Conservation (phyloP, 2,113 vertebrate genomes). For the Cephalopterus ornatus region DNA sequence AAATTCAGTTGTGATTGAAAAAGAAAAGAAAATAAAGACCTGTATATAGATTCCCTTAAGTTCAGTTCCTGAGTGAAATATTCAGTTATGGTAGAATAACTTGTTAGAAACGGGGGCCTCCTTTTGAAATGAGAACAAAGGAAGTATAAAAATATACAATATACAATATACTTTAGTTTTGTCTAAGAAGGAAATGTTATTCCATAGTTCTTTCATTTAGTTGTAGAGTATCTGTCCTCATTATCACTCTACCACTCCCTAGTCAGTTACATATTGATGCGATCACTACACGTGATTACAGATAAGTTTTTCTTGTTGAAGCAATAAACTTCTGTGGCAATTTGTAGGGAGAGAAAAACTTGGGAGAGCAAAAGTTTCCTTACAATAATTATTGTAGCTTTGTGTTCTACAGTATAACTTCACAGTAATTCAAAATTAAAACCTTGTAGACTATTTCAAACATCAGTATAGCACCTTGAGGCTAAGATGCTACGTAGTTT, state of each 20-base stretch:
- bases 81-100: background rate
- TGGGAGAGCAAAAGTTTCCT: background rate
- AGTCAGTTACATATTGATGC: background rate
- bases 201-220: background rate
- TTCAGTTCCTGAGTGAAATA: background rate
- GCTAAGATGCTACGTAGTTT: background rate
- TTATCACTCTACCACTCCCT: background rate
- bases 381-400: background rate
- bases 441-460: background rate
- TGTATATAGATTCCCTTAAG: background rate
- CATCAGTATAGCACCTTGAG: background rate
- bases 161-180: background rate
- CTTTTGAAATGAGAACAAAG: background rate
- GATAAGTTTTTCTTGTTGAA: background rate
- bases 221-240: background rate
- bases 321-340: background rate
- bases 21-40: background rate
- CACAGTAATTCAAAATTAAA: background rate
- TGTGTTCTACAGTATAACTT: background rate
- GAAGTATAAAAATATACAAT: background rate
- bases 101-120: background rate
- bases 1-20: background rate
- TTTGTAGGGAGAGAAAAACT: background rate
- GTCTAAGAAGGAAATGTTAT: background rate
- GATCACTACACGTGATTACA: background rate